These are phyloP conservation scores for Hydropotes inermis DNA, from an alignment of 2,113 vertebrate genomes.

Conservation along the genomic window DNA sequence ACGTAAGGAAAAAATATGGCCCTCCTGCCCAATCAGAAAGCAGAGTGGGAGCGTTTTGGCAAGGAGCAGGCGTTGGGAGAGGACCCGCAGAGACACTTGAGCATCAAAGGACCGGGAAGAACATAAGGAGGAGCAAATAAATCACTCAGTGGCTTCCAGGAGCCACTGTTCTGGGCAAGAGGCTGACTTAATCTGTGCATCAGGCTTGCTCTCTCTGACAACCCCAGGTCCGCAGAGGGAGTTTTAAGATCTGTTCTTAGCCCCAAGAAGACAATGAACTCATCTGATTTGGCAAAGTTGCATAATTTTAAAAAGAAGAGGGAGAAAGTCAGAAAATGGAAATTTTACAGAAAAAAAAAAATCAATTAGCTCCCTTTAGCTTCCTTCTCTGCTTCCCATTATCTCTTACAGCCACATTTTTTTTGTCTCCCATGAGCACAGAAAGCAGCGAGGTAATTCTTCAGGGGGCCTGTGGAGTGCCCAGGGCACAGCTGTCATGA, in stretches of 20 bases:
- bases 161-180: constrained; percentile 29
- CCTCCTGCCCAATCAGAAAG: background rate
- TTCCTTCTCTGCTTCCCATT: constrained; percentile 10
- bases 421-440: background rate
- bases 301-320: background rate
- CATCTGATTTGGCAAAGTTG: constrained; percentile 25
- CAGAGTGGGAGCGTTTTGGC: background rate
- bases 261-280: background rate
- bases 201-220: background rate
- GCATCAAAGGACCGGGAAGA: background rate
- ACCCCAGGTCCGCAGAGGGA: background rate
- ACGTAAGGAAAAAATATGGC: background rate
- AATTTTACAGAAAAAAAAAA: background rate
- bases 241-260: constrained; percentile 13
- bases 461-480: background rate
- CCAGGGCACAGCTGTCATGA: rapidly evolving
- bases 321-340: background rate
- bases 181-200: background rate
- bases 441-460: background rate
- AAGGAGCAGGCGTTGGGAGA: background rate
- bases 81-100: background rate
- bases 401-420: background rate
- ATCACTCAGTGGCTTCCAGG: constrained; percentile 12
- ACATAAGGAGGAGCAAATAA: background rate
- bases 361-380: background rate